Evolutionary conservation across 2,797 vertebrate species (phyloP).

Genomic region (Acanthurus lineatus): DNA sequence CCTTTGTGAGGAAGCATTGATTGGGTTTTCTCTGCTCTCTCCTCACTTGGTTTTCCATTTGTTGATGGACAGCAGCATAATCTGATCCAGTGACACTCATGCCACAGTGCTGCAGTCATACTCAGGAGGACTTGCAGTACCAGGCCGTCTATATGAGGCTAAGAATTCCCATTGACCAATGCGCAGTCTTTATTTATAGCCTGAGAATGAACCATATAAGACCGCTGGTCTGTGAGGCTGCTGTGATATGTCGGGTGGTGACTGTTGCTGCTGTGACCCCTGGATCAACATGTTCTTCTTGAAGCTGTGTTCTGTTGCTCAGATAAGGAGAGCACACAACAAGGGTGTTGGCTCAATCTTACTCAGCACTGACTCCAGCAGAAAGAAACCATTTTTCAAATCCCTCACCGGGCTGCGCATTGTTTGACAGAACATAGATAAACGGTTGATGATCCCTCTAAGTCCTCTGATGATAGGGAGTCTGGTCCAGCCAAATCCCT

Average conservation of each 20-base stretch:
- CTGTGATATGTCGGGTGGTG: slow-evolving; percentile 19
- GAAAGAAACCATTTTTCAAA: slow-evolving; percentile 50
- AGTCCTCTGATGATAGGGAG: slow-evolving; percentile 68
- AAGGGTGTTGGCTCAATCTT: slow-evolving; percentile 51
- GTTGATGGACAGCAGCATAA: slow-evolving; percentile 48
- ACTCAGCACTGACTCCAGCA: slow-evolving; percentile 73
- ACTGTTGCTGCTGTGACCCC: slow-evolving; percentile 30
- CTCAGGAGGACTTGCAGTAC: slow-evolving; percentile 12
- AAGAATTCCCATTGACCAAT: slow-evolving; percentile 56
- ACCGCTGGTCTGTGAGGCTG: slow-evolving; percentile 8
- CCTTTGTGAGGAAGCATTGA: slow-evolving; percentile 21
- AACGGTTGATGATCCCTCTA: slow-evolving; percentile 46
- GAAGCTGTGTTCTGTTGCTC: slow-evolving; percentile 34
- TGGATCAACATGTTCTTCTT: slow-evolving; percentile 21
- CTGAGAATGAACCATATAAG: slow-evolving; percentile 20
- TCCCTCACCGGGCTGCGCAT: slow-evolving; percentile 31
- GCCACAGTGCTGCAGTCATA: slow-evolving; percentile 23
- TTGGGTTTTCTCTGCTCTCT: not conserved
- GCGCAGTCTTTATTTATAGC: slow-evolving; percentile 66
- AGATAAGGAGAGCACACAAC: slow-evolving; percentile 20
- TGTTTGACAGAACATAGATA: slow-evolving; percentile 45
- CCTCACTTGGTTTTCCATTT: slow-evolving; percentile 2
- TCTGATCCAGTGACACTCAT: slow-evolving; percentile 37
- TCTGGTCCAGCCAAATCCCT: slow-evolving; percentile 37
- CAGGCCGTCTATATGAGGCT: slow-evolving; percentile 27